Base-by-base conservation (phyloP, 2,888 invertebrate genomes). In the Eucera pruinosa region DNA sequence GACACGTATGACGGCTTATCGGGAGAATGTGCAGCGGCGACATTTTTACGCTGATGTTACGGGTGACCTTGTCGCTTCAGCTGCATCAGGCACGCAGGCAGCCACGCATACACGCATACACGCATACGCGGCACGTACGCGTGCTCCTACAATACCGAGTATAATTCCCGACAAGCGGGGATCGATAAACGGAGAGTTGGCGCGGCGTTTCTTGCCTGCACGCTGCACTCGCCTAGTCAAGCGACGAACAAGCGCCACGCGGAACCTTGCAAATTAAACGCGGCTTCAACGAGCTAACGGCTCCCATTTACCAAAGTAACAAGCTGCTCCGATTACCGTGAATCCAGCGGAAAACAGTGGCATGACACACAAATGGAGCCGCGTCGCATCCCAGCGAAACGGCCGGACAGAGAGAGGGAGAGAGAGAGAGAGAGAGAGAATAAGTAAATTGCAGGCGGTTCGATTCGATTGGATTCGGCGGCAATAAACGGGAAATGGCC, bases 401-500 rank as follows among this genome's bases (percentile, higher is more conserved):
- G 6, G 30, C 6, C 6, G 6, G 30, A 6, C 30, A 30, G 30
- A 36, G 2, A 11, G 5, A 2, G 6, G 9, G 36, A 36, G 5
- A 9, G 9, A 36, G 25, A 66, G 57, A 61, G 41, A 45, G 54
- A 4, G 2, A 11, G 45, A 20, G 54, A 45, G 50, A 25, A 52
- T 57, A 74, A 77, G 80, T 77, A 82, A 85, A 81, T 85, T 85
- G 73, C 74, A 83, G 83, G 73, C 62, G 64, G 74, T 77, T 77
- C 78, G 82, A 80, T 71, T 80, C n/a, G n/a, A n/a, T n/a, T n/a
- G n/a, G 85, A 80, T 71, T 82, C 70, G 57, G 52, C 65, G 64
- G 80, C 81, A 70, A 77, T 83, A 85, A 78, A 78, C 72, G 76
- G 69, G 69, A 58, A 83, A 81, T 78, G 83, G 78, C 83, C 85